Base-by-base conservation (phyloP, 2,797 vertebrate genomes). In the Onychomys torridus region DNA sequence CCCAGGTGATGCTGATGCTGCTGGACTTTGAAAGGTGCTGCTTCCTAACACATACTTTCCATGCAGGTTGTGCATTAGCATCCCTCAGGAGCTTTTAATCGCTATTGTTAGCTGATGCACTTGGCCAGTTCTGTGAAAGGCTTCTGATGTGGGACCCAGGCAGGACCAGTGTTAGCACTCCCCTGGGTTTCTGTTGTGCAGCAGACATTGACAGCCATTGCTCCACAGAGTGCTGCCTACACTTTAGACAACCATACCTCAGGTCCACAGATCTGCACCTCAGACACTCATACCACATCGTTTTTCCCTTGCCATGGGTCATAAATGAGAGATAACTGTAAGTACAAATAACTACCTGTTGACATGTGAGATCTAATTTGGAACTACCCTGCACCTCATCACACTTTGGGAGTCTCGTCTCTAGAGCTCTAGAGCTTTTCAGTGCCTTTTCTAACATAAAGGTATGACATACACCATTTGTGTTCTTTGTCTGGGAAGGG, bases 21-120 rank as follows among this genome's bases (percentile, higher is more conserved):
- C 71, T 49, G 23, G 32, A 37, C 46, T 88, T 88, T 12, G 61
- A 78, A 87, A 89, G 46, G 43, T 2, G 5, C 65, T 46, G 21
- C 69, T 83, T 89, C 93, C 93, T 84, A 67, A 82, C 78, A 73
- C 78, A 12, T 69, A 43, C 49, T 94, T 88, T 71, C 43, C 43
- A 89, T 43, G 34, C 37, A 75, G 13, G 16, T 16, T 97, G 76
- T 61, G 27, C 6, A 19, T 73, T 61, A 67, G 67, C 90, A 27
- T 84, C 61, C 61, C n/a, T 29, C 9, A 8, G 11, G 65, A 93
- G 93, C 71, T 84, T 94, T 94, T 55, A 29, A 69, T 87, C 78
- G 9, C 63, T 59, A 9, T 17, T 1, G 2, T 23, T n/a, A 78
- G 37, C 75, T 23, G 8, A 69, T 92, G n/a, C 46, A 6, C 34